Conservation (phyloP, 2,888 invertebrate species). For the Thecophora atra region DNA sequence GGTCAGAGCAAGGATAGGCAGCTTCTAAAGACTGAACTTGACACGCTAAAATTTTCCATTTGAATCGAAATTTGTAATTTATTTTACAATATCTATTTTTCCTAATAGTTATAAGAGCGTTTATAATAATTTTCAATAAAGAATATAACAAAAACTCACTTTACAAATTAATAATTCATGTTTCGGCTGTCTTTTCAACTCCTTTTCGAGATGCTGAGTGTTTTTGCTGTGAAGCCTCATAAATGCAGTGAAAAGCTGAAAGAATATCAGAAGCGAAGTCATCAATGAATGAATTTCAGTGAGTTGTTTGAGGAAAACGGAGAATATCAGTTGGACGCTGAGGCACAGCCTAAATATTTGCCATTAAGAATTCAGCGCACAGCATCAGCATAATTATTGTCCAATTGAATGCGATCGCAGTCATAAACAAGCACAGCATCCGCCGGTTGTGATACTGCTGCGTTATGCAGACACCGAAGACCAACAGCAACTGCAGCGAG, state of each 20-base stretch:
- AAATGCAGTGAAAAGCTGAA: too few species aligned
- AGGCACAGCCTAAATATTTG: conserved; percentile 5
- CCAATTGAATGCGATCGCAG: conserved; percentile 36
- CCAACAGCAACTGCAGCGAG: conserved; percentile 8
- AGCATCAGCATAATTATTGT: conserved; percentile 39
- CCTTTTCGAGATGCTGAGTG: too few species aligned
- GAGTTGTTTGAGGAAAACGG: background rate
- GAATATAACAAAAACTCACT: too few species aligned
- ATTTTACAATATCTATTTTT: background rate
- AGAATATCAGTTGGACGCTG: background rate
- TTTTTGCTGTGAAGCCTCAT: too few species aligned
- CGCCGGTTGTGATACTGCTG: too few species aligned
- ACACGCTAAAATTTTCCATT: too few species aligned
- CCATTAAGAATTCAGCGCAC: conserved; percentile 38
- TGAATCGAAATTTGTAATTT: background rate
- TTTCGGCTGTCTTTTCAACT: too few species aligned
- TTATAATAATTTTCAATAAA: too few species aligned
- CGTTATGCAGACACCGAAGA: too few species aligned
- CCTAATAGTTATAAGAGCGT: too few species aligned
- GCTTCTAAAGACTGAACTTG: too few species aligned
- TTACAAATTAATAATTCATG: too few species aligned
- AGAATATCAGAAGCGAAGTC: background rate
- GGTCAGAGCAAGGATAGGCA: background rate
- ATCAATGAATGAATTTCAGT: conserved; percentile 1
- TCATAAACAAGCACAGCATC: conserved; percentile 13